Base-by-base conservation (phyloP, 2,113 vertebrate species). In the Suncus etruscus region DNA sequence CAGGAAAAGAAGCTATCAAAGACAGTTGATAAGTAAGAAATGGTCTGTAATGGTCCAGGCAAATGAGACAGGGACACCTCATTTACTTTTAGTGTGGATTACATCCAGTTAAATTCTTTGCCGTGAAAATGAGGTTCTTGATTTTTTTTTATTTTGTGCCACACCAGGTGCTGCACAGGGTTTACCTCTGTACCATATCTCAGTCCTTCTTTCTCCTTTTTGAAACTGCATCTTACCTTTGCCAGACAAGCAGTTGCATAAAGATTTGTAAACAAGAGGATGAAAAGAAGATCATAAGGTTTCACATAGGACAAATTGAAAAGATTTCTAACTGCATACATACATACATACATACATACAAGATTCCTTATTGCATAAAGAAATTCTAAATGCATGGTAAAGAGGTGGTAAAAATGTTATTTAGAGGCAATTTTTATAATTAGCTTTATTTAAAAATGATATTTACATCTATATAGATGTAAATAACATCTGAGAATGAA, bases 381-480 rank as follows among this genome's bases (percentile, higher is more conserved):
- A 81, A 88, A 39, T 79, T 89, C n/a, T 86, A 48, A 2, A 58
- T 58, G 1, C 22, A 65, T 69, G 27, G 7, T 10, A 87, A 90
- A 85, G 66, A 91, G 66, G 45, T 66, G 54, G 15, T 12, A 8
- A 76, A 84, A 73, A 29, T 3, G 73, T 29, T 61, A 3, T 11
- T 81, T 77, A 8, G 9, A 66, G 75, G 47, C 47, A 14, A 77
- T 84, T 93, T 83, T 54, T 63, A 73, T 16, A 58, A 58, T 14
- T 58, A 58, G 54, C 54, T 89, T 86, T 18, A 68, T 45, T 81
- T 22, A 75, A 91, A 84, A 92, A 84, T 87, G 39, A 51, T 8
- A 78, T 72, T 81, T 76, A 8, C 14, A 74, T 7, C 11, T n/a
- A 63, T 15, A 54, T 82, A 22, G 82, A 16, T 87, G 1, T 91